These are phyloP conservation scores for Lapara coniferarum DNA, from an alignment of 2,888 invertebrate species.

Conservation along the genomic window DNA sequence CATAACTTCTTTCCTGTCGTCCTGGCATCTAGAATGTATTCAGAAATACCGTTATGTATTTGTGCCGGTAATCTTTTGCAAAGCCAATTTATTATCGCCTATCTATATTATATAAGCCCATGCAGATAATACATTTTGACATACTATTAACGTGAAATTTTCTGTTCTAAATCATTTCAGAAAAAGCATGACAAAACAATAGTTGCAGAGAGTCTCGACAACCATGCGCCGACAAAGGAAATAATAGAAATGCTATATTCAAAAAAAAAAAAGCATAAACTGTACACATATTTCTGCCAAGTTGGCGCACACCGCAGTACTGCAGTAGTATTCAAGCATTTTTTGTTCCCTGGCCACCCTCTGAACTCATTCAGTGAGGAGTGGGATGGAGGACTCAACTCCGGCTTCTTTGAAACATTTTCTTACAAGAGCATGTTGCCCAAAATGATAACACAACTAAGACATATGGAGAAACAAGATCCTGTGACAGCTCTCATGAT, in stretches of 20 bases:
- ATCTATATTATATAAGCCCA: no score
- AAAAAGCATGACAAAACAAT: slow-evolving; percentile 43
- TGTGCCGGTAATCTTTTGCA: no score
- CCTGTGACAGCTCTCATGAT: slow-evolving; percentile 60
- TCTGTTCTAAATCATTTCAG: slow-evolving; percentile 33
- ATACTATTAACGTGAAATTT: no score
- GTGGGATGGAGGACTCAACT: slow-evolving; percentile 67
- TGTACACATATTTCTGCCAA: slow-evolving; percentile 53
- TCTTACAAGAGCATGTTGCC: slow-evolving; percentile 64
- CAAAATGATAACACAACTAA: slow-evolving; percentile 56
- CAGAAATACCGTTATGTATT: no score
- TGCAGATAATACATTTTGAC: no score
- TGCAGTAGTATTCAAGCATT: slow-evolving; percentile 45
- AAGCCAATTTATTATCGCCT: no score
- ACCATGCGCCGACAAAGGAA: slow-evolving; percentile 55
- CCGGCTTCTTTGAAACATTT: slow-evolving; percentile 67
- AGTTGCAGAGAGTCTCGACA: slow-evolving; percentile 55
- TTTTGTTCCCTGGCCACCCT: slow-evolving; percentile 56
- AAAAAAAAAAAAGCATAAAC: slow-evolving; percentile 50
- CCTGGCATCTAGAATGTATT: no score
- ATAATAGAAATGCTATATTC: slow-evolving; percentile 54
- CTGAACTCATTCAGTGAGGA: slow-evolving; percentile 59
- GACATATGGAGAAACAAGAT: slow-evolving; percentile 55
- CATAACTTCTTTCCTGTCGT: no score
- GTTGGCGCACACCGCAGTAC: slow-evolving; percentile 46